Evolutionary conservation across 2,888 invertebrate species (phyloP).

Genomic region (Holacanthella duospinosa): DNA sequence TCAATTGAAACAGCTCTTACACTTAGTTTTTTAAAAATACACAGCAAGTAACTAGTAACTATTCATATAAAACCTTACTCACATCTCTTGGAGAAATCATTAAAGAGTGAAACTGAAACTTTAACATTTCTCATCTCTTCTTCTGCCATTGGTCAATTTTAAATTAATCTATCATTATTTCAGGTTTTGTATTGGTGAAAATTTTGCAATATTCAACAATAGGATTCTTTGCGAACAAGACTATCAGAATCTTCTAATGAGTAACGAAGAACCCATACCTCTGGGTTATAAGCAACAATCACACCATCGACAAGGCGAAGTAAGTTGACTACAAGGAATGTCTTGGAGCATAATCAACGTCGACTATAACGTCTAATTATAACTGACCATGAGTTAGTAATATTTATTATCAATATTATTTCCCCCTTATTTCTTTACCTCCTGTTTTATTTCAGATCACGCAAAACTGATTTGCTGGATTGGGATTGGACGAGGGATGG

Average conservation of each 20-base stretch:
- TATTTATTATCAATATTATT: neutral
- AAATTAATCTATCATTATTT: constrained; percentile 27
- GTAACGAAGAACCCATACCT: constrained; percentile 57
- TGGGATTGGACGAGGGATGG: neutral
- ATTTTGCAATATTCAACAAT: constrained; percentile 86
- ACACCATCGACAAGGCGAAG: constrained; percentile 17
- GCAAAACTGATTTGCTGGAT: neutral
- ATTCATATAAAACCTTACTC: no score
- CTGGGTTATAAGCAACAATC: constrained; percentile 24
- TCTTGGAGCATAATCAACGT: neutral
- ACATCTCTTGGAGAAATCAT: no score
- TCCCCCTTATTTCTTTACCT: neutral
- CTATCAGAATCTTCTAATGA: constrained; percentile 44
- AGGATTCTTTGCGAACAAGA: constrained; percentile 90
- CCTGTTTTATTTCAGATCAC: constrained; percentile 7
- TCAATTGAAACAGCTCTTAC: no score
- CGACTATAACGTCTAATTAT: no score
- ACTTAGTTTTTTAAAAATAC: no score
- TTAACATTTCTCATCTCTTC: no score
- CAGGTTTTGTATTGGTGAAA: constrained; percentile 90
- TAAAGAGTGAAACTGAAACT: no score
- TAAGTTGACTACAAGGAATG: constrained; percentile 11
- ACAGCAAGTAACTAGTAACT: no score
- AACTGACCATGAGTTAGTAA: no score
- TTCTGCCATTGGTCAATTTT: no score